Evolutionary conservation across 1,140 invertebrate genomes (phyloP), one percentile per base, ranked within the genome.

Genomic region (Thaumetopoea pityocampa): DNA sequence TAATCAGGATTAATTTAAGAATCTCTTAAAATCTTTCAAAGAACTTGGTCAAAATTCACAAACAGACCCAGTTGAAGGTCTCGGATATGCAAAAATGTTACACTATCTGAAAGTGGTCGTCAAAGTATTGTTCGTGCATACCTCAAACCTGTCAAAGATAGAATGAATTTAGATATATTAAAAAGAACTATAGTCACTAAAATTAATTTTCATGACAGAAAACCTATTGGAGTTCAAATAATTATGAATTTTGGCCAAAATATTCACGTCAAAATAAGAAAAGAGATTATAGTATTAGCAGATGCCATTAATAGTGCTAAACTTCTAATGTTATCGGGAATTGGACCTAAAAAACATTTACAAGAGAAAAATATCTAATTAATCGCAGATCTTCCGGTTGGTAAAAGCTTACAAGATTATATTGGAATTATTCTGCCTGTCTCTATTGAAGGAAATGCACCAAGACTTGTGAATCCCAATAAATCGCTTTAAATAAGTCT

Each of bases 41-140:
- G 42, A 45, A 20, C 4, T 44, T 3, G 40, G 40, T 2, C 15
- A 43, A 14, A 17, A 41, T 15, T 16, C 44, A 16, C 8, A 11
- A 28, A 29, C 28, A 6, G 26, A 44, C 9, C 19, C 45, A 11
- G n/a, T 7, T 1, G 7, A 1, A 5, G 6, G 5, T 15, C n/a
- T 48, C 2, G 45, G 45, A 14, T 54, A 36, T 18, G 11, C 12
- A 0, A 9, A 45, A 4, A 2, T 15, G 1, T 5, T 33, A 5
- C 3, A 36, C 0, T 36, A 30, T 2, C 17, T 47, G 12, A 37
- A 16, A 33, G 37, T 16, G 12, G 15, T n/a, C 30, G 51, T 8
- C 93, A 92, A 62, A 89, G 87, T 41, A 79, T 87, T 10, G 78
- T 87, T 1, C 78, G 77, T 49, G 87, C 86, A 0, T 91, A 88